These are phyloP conservation scores for Drosophila anomalata DNA, from an alignment of 2,888 invertebrate species.

Conservation along the genomic window DNA sequence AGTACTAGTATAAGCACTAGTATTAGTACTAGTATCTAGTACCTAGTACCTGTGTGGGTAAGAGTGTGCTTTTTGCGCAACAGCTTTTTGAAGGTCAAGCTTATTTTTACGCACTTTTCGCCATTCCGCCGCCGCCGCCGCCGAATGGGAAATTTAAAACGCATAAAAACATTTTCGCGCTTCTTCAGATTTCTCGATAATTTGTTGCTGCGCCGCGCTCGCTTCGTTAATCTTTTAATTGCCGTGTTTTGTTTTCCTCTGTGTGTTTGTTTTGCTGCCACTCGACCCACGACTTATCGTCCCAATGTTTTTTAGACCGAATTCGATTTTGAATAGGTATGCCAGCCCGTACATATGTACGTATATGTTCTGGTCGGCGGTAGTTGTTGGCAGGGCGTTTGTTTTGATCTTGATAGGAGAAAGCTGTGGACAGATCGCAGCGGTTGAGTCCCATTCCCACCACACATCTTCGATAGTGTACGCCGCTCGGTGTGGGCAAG, in stretches of 20 bases:
- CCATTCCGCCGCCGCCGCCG: neutral
- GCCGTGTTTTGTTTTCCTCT: conserved; percentile 63
- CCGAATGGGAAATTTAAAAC: conserved; percentile 72
- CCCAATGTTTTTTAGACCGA: conserved; percentile 66
- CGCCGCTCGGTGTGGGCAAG: neutral
- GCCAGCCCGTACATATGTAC: neutral
- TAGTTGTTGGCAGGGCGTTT: conserved; percentile 39
- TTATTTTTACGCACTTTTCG: conserved; percentile 75
- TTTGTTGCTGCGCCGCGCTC: conserved; percentile 42
- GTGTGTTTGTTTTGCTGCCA: conserved; percentile 63
- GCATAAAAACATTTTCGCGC: conserved; percentile 62
- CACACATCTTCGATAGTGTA: conserved; percentile 30
- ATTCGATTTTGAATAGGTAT: conserved; percentile 27
- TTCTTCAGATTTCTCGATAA: conserved; percentile 32
- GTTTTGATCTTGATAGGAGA: conserved; percentile 69
- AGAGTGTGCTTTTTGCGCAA: conserved; percentile 31
- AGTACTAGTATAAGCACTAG: too few relatives aligned
- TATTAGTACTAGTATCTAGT: neutral
- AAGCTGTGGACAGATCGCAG: too few relatives aligned
- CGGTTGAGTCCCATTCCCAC: conserved; percentile 42
- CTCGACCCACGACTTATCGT: conserved; percentile 68
- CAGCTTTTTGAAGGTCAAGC: conserved; percentile 69
- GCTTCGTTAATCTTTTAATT: conserved; percentile 76
- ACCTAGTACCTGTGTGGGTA: neutral
- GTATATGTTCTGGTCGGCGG: conserved; percentile 3